These are phyloP conservation scores for Archocentrus centrarchus DNA, from an alignment of 2,113 vertebrate genomes.

Conservation along the genomic window DNA sequence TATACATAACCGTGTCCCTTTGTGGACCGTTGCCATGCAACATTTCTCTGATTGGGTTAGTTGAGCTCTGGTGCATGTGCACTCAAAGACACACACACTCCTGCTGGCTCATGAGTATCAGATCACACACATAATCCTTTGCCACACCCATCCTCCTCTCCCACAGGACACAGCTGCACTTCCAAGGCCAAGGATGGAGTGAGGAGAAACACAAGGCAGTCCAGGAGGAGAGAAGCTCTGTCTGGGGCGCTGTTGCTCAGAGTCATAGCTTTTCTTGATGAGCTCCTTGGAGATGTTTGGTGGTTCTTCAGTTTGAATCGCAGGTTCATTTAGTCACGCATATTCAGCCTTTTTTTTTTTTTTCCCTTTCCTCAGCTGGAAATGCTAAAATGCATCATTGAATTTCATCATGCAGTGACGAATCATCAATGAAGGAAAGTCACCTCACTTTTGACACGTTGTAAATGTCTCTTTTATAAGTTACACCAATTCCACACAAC, in stretches of 20 bases:
- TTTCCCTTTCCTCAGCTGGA: background rate
- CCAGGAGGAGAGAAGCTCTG: slow-evolving; percentile 34
- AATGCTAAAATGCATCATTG: slow-evolving; percentile 8
- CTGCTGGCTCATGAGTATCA: slow-evolving; percentile 54
- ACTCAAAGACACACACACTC: slow-evolving; percentile 22
- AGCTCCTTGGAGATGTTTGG: slow-evolving; percentile 19
- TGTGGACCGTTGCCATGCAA: slow-evolving; percentile 85
- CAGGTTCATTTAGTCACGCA: background rate
- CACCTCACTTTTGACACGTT: background rate
- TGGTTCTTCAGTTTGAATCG: slow-evolving; percentile 7
- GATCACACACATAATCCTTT: slow-evolving; percentile 54
- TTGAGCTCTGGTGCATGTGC: slow-evolving; percentile 72
- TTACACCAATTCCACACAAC: background rate
- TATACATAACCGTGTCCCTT: slow-evolving; percentile 72
- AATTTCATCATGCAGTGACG: background rate
- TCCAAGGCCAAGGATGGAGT: slow-evolving; percentile 70
- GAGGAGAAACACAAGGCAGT: slow-evolving; percentile 28
- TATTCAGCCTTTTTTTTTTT: background rate
- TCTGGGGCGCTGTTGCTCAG: slow-evolving; percentile 19
- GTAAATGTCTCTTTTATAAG: background rate
- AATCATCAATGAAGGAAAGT: background rate
- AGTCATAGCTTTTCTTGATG: background rate
- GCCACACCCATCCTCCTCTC: slow-evolving; percentile 77
- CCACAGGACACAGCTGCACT: slow-evolving; percentile 69
- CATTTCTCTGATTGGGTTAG: slow-evolving; percentile 85